Percentiles rank a stretch among this genome's conserved stretches.
These are phyloP conservation scores for Hypotaenidia okinawae DNA, from an alignment of 2,797 vertebrate species.

Conservation along the genomic window DNA sequence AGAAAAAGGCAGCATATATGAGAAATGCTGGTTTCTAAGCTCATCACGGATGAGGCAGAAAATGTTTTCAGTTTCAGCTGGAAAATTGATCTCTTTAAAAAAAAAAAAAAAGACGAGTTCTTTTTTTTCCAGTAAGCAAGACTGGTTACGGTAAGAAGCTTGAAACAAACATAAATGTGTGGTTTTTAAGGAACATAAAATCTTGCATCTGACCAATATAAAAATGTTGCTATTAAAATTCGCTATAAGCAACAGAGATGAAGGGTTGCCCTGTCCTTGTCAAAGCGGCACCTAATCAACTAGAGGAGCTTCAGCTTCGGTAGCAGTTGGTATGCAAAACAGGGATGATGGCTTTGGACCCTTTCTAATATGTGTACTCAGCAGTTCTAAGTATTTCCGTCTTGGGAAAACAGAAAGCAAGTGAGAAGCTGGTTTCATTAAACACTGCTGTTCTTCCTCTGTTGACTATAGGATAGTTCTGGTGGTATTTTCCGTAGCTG, in stretches of 20 bases:
- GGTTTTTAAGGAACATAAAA: slow-evolving; percentile 74
- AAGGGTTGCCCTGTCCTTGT: not conserved
- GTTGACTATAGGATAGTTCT: not conserved
- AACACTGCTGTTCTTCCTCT: not conserved
- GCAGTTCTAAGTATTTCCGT: slow-evolving; percentile 7
- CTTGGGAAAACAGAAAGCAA: slow-evolving; percentile 62
- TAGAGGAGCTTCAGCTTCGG: not conserved
- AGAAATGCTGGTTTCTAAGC: slow-evolving; percentile 78
- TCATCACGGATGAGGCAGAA: slow-evolving; percentile 71
- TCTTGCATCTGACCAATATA: slow-evolving; percentile 52
- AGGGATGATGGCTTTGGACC: not conserved
- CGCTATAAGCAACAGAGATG: slow-evolving; percentile 26
- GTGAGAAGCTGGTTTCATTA: slow-evolving; percentile 9
- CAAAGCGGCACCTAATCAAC: slow-evolving; percentile 12
- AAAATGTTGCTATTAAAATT: slow-evolving; percentile 63
- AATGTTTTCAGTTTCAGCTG: slow-evolving; percentile 82
- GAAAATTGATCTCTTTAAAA: slow-evolving; percentile 77
- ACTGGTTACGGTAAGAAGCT: slow-evolving; percentile 75
- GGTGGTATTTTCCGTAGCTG: not conserved
- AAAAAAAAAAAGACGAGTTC: not conserved
- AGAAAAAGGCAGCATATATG: slow-evolving; percentile 38
- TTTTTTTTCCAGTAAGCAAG: slow-evolving; percentile 80
- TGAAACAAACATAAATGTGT: slow-evolving; percentile 70
- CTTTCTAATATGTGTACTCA: slow-evolving; percentile 5
- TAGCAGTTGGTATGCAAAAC: slow-evolving; percentile 53